Percentiles rank a stretch among this genome's conserved stretches.
Evolutionary conservation across 2,113 vertebrate species (phyloP).

Genomic region (Brachypteracias leptosomus): DNA sequence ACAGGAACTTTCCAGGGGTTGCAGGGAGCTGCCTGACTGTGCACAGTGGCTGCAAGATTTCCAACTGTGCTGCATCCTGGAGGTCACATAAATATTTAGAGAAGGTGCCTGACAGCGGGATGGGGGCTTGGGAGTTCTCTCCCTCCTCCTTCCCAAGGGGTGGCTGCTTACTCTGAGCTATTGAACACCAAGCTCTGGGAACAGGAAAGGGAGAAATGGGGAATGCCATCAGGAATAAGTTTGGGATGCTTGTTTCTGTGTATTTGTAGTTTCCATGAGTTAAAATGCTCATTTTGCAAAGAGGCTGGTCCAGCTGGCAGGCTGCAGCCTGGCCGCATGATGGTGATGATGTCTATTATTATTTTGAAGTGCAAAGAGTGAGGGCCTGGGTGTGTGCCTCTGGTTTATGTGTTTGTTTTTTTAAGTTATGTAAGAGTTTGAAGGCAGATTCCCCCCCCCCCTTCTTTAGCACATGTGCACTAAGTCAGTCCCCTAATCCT

Average conservation of each 20-base stretch:
- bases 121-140: background rate
- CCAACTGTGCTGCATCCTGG: background rate
- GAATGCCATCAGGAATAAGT: background rate
- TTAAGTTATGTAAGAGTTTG: constrained; percentile 5
- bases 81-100: background rate
- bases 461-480: background rate
- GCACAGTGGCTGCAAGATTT: background rate
- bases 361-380: background rate
- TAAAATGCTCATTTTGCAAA: background rate
- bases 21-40: background rate
- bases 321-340: background rate
- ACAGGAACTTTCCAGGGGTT: background rate
- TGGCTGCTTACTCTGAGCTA: background rate
- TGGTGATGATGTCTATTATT: background rate
- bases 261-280: background rate
- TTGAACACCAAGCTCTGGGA: background rate
- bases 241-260: accelerated
- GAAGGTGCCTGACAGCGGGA: background rate
- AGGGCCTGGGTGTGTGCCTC: background rate
- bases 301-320: background rate
- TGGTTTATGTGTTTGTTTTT: background rate
- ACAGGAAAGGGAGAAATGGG: background rate
- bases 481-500: background rate
- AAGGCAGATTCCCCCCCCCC: background rate
- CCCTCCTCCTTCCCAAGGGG: background rate